Percentiles rank a stretch among this genome's conserved stretches.
Conservation (phyloP, 2,797 vertebrate genomes). For the Psittacula derbiana region DNA sequence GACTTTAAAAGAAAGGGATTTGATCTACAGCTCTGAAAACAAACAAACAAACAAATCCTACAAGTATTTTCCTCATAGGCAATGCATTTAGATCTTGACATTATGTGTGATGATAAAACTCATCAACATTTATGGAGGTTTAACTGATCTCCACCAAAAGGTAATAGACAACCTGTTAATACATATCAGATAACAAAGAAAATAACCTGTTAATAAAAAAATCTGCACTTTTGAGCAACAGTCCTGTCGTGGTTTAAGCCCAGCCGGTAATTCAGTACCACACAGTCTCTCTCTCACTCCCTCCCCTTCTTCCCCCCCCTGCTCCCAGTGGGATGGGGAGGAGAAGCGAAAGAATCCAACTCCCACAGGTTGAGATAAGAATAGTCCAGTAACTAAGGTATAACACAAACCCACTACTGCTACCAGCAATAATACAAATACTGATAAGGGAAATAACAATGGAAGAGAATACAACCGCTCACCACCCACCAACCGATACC, state of each 20-base stretch:
- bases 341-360: too few relatives aligned
- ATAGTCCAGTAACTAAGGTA: too few relatives aligned
- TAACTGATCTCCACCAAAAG: neutral
- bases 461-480: too few relatives aligned
- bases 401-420: too few relatives aligned
- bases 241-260: neutral
- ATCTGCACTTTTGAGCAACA: neutral
- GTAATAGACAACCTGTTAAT: neutral
- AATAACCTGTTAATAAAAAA: neutral
- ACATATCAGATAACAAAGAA: neutral
- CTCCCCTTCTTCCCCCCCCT: too few relatives aligned
- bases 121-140: neutral
- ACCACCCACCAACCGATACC: too few relatives aligned
- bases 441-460: too few relatives aligned
- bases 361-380: too few relatives aligned
- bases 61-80: neutral
- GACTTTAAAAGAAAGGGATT: neutral
- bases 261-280: too few relatives aligned
- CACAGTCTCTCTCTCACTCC: too few relatives aligned
- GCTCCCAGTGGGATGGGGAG: too few relatives aligned
- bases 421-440: too few relatives aligned
- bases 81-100: neutral
- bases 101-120: neutral
- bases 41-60: neutral
- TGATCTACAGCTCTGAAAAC: neutral